A percentile compares a stretch with the other conserved stretches of the same genome.
Conservation (phyloP, 1,140 invertebrate species). For the Rhyzopertha dominica region DNA sequence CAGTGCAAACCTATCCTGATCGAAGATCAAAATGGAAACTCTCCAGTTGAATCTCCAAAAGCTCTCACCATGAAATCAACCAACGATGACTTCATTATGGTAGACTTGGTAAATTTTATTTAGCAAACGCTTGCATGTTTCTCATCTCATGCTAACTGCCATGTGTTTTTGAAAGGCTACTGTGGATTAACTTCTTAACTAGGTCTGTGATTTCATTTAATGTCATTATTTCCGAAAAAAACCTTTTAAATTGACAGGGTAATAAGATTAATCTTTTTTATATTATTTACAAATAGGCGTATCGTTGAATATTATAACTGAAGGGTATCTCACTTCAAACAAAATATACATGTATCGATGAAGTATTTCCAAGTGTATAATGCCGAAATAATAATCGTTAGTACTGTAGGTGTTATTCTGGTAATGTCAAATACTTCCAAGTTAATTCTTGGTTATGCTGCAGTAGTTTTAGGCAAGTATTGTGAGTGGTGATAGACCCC, state of each 20-base stretch:
- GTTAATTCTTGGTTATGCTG: too few relatives aligned
- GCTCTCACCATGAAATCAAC: slow-evolving; percentile 52
- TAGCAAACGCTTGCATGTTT: slow-evolving; percentile 25
- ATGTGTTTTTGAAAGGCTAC: slow-evolving; percentile 1
- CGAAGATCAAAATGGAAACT: slow-evolving; percentile 50
- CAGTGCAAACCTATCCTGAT: too few relatives aligned
- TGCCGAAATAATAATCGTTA: too few relatives aligned
- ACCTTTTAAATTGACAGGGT: background rate
- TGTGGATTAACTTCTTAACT: slow-evolving; percentile 12
- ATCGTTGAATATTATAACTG: too few relatives aligned
- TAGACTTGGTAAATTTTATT: slow-evolving; percentile 62
- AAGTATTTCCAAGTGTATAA: too few relatives aligned
- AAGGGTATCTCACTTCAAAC: too few relatives aligned
- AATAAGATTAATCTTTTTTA: background rate
- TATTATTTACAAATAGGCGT: background rate
- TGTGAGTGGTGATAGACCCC: too few relatives aligned
- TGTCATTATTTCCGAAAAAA: background rate
- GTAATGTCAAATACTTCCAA: too few relatives aligned
- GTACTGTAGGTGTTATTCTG: too few relatives aligned
- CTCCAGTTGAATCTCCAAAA: slow-evolving; percentile 45
- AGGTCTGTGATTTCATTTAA: background rate
- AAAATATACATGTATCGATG: too few relatives aligned
- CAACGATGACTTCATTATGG: slow-evolving; percentile 69
- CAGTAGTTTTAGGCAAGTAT: too few relatives aligned
- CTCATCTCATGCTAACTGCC: slow-evolving; percentile 6